Evolutionary conservation across 2,797 vertebrate species (phyloP), one percentile per base, ranked within the genome.

Genomic region (Lacerta bilineata): DNA sequence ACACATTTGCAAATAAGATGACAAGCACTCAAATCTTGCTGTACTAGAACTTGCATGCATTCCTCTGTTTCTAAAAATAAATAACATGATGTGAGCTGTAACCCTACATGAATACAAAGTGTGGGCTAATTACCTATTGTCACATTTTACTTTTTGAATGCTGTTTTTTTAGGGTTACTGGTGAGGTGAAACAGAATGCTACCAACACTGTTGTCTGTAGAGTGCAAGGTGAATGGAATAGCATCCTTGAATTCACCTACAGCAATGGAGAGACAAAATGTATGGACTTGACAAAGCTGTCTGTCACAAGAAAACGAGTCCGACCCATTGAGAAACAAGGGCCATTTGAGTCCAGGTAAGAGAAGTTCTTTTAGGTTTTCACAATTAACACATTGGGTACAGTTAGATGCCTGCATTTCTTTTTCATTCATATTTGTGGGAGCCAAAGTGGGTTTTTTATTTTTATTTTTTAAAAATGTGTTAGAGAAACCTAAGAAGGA

Each of bases 171-270:
- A 99, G 99, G 95, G 98, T 99, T 64, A 99, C 98, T 0, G 99
- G 98, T 0, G 99, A 99, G 95, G 98, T 99, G 91, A 99, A 99
- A 95, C 98, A 99, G 96, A 99, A 98, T 89, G 0, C 91, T n/a
- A 98, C 97, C 3, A 99, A 98, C 84, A 97, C 97, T 0, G 98
- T 99, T 95, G 98, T 98, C 85, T 99, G 99, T 93, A 98, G 97
- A 8, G 98, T 99, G 50, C 99, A 99, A 93, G 99, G 99, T 0
- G 99, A 99, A 94, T 99, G 99, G 99, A 99, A 99, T 87, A 99
- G 98, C 0, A 23, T 96, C 3, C 95, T 99, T 25, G 99, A 99
- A 96, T 99, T 99, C 95, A 97, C 95, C 90, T 98, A 98, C 93
- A 97, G 96, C 96, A 98, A 84, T 0, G 98, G 98, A 1, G 98